These are phyloP conservation scores for Jacana jacana DNA, from an alignment of 2,113 vertebrate species.

Conservation along the genomic window DNA sequence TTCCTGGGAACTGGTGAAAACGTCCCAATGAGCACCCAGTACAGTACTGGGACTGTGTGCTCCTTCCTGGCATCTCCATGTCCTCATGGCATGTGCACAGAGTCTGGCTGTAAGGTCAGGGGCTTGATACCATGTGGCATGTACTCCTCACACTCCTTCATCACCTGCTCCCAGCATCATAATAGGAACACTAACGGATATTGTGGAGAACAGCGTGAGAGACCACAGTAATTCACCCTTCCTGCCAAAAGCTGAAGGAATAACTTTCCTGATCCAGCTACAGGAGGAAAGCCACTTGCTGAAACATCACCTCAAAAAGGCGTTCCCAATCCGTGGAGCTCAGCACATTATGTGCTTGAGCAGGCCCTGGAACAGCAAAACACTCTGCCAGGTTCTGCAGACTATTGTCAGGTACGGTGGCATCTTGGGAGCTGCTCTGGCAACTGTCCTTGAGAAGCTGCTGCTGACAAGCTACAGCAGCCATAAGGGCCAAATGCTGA, in stretches of 20 bases:
- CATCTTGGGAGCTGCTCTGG: background rate
- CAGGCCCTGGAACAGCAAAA: slow-evolving; percentile 39
- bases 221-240: slow-evolving; percentile 30
- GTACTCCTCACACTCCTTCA: background rate
- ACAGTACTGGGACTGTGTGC: rapidly evolving
- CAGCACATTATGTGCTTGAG: slow-evolving; percentile 38
- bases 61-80: background rate
- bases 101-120: background rate
- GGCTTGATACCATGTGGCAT: background rate
- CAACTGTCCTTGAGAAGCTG: background rate
- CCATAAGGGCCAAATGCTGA: background rate
- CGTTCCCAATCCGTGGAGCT: slow-evolving; percentile 26
- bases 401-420: background rate
- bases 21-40: rapidly evolving
- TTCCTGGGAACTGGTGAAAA: background rate
- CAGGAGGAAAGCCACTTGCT: slow-evolving; percentile 14
- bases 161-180: background rate
- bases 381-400: slow-evolving; percentile 4
- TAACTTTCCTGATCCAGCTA: slow-evolving; percentile 8
- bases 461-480: background rate
- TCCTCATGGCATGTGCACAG: background rate
- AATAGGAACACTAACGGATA: slow-evolving; percentile 12
- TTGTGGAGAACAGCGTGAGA: background rate
- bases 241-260: slow-evolving; percentile 24
- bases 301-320: slow-evolving; percentile 47